phyloP scores from a whole-genome alignment of 2,113 vertebrate genomes.

The Poicephalus gulielmi region DNA sequence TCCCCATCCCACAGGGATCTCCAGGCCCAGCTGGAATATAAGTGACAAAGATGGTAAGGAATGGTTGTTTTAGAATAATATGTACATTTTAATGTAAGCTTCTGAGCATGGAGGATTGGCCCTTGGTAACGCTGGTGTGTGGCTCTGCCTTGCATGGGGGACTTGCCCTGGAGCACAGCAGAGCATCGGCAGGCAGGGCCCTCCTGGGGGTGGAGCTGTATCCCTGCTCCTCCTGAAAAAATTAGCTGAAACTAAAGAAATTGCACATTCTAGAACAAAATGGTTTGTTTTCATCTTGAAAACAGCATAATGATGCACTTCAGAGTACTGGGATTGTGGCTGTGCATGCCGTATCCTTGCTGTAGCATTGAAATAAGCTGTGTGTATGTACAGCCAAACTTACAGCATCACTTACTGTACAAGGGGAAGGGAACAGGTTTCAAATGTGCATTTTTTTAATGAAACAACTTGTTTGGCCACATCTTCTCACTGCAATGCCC shows the following conservation, averaged over 20 bases:
- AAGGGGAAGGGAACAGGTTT: neutral
- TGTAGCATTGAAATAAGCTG: rapidly evolving
- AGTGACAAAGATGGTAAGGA: neutral
- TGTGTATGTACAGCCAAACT: rapidly evolving
- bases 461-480: neutral
- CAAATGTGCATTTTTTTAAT: rapidly evolving
- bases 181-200: neutral
- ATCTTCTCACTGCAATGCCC: neutral
- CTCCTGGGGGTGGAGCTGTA: neutral
- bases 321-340: neutral
- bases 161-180: neutral
- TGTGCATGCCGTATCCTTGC: neutral
- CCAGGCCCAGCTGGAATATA: neutral
- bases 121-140: rapidly evolving
- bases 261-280: neutral
- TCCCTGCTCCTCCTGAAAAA: neutral
- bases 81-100: neutral
- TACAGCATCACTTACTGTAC: rapidly evolving
- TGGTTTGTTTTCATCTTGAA: neutral
- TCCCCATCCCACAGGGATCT: neutral
- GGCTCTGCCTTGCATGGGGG: neutral
- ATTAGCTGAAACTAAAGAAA: neutral
- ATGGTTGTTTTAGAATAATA: neutral
- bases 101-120: neutral
- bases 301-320: neutral